Conservation (phyloP, 2,888 invertebrate species). For the Synergus laeviventris region DNA sequence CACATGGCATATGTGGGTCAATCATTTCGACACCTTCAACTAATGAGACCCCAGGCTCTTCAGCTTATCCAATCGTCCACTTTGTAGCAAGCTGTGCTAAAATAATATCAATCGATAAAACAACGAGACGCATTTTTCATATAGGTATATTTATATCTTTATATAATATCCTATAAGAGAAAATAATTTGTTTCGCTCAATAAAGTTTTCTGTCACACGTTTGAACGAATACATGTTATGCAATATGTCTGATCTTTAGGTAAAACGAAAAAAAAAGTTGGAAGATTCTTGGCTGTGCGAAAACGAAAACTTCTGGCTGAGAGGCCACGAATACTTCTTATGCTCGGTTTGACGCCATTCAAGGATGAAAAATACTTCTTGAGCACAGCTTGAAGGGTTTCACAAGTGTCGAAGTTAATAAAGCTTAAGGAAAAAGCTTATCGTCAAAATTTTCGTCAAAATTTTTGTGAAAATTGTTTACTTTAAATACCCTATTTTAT, state of each 20-base stretch:
- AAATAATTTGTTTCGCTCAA: constrained; percentile 16
- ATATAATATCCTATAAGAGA: no score
- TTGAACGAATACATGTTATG: constrained; percentile 10
- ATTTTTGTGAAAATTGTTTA: no score
- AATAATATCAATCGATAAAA: constrained; percentile 8
- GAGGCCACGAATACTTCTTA: constrained; percentile 16
- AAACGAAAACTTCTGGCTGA: constrained; percentile 10
- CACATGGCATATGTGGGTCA: constrained; percentile 36
- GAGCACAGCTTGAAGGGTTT: constrained; percentile 5
- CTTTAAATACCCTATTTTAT: no score
- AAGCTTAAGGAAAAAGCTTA: not conserved
- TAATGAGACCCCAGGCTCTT: constrained; percentile 41
- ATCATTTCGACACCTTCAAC: constrained; percentile 45
- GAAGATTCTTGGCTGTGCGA: not conserved
- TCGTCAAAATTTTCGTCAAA: not conserved
- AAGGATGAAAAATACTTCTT: constrained; percentile 31
- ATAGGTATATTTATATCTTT: not conserved
- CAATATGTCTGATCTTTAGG: constrained; percentile 14
- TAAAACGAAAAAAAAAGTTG: not conserved
- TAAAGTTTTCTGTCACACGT: not conserved
- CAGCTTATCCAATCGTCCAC: constrained; percentile 25
- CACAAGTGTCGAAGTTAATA: not conserved
- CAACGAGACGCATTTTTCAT: not conserved
- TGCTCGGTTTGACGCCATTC: constrained; percentile 30
- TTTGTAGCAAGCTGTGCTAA: constrained; percentile 3